phyloP scores from a whole-genome alignment of 2,797 vertebrate genomes.

The Manis crassicaudata region DNA sequence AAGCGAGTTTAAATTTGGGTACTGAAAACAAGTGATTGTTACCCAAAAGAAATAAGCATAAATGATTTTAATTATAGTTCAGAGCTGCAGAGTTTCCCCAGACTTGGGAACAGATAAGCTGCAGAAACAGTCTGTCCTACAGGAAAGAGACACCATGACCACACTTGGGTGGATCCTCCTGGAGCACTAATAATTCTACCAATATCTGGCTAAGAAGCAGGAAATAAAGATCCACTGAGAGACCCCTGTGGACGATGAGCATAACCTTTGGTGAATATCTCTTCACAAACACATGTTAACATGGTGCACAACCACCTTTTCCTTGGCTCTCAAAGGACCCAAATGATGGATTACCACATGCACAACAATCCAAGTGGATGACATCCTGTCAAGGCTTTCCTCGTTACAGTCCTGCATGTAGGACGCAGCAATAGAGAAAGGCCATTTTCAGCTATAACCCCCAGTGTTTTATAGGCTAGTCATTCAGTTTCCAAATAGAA shows the following conservation, averaged over 20 bases:
- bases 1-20: background rate
- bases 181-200: background rate
- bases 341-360: background rate
- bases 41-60: background rate
- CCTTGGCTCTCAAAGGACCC: background rate
- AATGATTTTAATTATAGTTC: background rate
- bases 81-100: background rate
- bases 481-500: background rate
- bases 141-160: background rate
- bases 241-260: background rate
- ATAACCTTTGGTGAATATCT: background rate
- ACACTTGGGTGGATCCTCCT: background rate
- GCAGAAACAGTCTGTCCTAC: background rate
- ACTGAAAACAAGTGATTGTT: background rate
- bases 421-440: background rate
- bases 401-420: background rate
- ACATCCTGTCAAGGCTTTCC: background rate
- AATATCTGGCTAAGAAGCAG: constrained; percentile 20
- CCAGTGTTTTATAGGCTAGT: background rate
- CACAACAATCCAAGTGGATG: background rate
- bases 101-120: background rate
- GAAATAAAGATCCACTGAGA: background rate
- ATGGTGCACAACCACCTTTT: background rate
- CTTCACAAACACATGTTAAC: background rate
- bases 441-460: background rate